Evolutionary conservation across 2,888 invertebrate genomes (phyloP), one percentile per base, ranked within the genome.

Genomic region (Acanthopleura granulata): DNA sequence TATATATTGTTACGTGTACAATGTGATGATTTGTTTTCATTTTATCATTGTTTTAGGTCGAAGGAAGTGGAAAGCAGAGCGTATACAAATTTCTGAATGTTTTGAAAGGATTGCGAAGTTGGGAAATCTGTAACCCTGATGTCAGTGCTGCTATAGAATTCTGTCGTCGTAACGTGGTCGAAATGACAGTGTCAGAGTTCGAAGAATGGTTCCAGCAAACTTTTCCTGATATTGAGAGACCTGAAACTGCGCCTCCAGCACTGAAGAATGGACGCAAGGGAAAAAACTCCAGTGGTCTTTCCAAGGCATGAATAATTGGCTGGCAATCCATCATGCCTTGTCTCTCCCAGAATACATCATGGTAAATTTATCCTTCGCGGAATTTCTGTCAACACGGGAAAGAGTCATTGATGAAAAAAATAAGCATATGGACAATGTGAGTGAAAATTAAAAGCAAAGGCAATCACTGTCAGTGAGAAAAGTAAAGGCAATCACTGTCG

Each of bases 81-180:
- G 86, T 86, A 11, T 85, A 84, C 79, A 89, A 89, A 77, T 90
- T 90, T 75, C 82, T 89, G 40, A 86, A 85, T 75, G 89, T 89
- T 11, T 84, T 90, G 62, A 82, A 86, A 72, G 80, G 83, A 0
- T 83, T 90, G 3, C 79, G 88, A 30, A 86, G 86, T 72, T 90
- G 90, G 90, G 90, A 90, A 79, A 87, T 90, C 49, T 89, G 90
- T 75, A 83, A 84, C 71, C 90, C 90, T 0, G 89, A 90, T 75
- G 85, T 90, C 62, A 82, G 85, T 18, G 88, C 90, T 0, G 89
- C 90, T 16, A 83, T 90, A 0, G 90, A 90, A 79, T 90, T 89
- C 80, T 89, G 89, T 77, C 83, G 90, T 6, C 88, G 87, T 74
- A 84, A 83, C 75, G 87, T 90, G 51, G 86, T 90, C 0, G 89